A percentile compares a stretch with the other conserved stretches of the same genome.
These are phyloP conservation scores for Mimachlamys varia DNA, from an alignment of 2,888 invertebrate species.

Conservation along the genomic window DNA sequence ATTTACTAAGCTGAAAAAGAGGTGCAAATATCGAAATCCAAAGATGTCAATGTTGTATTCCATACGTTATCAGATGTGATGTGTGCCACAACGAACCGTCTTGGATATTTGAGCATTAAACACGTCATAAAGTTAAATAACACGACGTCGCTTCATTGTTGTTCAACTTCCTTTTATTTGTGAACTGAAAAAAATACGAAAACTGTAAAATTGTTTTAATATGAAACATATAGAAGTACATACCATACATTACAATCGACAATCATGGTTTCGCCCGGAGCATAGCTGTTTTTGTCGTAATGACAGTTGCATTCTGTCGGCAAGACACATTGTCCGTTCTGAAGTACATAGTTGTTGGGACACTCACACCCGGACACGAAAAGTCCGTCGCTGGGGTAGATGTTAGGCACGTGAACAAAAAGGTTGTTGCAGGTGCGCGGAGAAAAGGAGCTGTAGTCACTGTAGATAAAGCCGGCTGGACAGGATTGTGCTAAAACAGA, in stretches of 20 bases:
- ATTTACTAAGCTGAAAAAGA: no score
- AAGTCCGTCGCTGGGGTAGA: conserved; percentile 23
- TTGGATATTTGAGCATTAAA: no score
- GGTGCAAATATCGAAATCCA: no score
- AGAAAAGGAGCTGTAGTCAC: conserved; percentile 49
- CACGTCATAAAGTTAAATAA: no score
- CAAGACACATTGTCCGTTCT: conserved; percentile 63
- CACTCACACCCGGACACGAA: conserved; percentile 95
- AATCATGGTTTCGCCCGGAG: conserved; percentile 54
- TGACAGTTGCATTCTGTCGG: conserved; percentile 62
- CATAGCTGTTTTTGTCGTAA: conserved; percentile 56
- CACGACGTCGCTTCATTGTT: no score
- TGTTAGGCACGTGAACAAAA: background rate
- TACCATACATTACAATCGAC: conserved; percentile 68
- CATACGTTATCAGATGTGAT: no score
- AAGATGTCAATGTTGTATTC: no score
- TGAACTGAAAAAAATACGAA: no score
- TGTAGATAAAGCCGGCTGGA: conserved; percentile 46
- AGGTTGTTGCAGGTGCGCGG: conserved; percentile 48
- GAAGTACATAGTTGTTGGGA: conserved; percentile 87
- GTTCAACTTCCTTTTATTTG: no score
- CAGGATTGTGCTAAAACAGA: conserved; percentile 46
- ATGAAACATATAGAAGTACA: background rate
- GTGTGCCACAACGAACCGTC: no score
- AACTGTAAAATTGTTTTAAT: no score